Conservation (phyloP, 2,888 invertebrate genomes). For the Sminthurides aquaticus region DNA sequence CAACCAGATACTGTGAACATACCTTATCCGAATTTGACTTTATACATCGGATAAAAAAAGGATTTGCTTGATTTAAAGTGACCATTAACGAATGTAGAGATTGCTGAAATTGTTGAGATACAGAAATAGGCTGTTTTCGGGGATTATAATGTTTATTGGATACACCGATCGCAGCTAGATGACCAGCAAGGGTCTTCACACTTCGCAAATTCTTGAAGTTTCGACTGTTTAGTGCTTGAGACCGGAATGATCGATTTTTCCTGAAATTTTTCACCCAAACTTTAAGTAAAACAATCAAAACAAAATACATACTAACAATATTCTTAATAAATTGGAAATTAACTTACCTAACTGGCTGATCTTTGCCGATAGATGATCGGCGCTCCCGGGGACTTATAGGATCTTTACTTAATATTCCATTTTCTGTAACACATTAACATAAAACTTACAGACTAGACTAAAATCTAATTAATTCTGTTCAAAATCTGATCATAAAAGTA, state of each 20-base stretch:
- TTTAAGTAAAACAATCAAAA: neutral
- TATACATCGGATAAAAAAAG: slow-evolving; percentile 83
- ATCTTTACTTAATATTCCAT: no score
- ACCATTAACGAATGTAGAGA: slow-evolving; percentile 87
- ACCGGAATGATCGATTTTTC: slow-evolving; percentile 87
- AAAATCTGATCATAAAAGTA: no score
- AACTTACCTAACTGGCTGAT: slow-evolving; percentile 42
- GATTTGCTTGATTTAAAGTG: slow-evolving; percentile 80
- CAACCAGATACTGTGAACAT: slow-evolving; percentile 20
- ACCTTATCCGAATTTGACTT: slow-evolving; percentile 89
- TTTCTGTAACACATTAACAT: no score
- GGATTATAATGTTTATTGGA: slow-evolving; percentile 53
- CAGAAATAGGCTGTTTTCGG: slow-evolving; percentile 81
- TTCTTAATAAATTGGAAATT: slow-evolving; percentile 8
- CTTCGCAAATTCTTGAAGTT: slow-evolving; percentile 84
- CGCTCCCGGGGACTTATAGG: slow-evolving; percentile 26
- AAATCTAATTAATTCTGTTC: no score
- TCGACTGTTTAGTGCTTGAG: slow-evolving; percentile 75
- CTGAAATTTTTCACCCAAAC: slow-evolving; percentile 51
- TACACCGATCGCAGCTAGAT: slow-evolving; percentile 52
- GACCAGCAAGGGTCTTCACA: slow-evolving; percentile 79
- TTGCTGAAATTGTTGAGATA: slow-evolving; percentile 90
- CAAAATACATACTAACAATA: neutral
- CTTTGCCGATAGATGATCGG: slow-evolving; percentile 36
- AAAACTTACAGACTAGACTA: no score